A percentile compares a stretch with the other conserved stretches of the same genome.
phyloP scores from a whole-genome alignment of 2,888 invertebrate genomes.

The Pyrrhia umbra region DNA sequence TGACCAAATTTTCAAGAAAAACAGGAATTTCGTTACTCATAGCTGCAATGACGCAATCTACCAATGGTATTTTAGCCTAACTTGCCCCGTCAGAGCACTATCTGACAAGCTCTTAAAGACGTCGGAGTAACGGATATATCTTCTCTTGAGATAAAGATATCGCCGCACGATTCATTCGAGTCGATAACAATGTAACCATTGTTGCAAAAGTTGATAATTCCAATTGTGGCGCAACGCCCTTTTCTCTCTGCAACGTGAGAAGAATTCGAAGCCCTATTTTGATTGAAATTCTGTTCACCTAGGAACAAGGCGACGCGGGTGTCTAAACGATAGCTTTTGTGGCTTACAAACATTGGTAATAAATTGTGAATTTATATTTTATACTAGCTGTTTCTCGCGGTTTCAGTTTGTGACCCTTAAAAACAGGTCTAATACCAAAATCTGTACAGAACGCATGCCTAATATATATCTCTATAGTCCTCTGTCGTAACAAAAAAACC shows the following conservation, averaged over 20 bases:
- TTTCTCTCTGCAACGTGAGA: conserved; percentile 51
- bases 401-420: too few species aligned
- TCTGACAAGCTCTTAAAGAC: conserved; percentile 48
- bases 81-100: conserved; percentile 18
- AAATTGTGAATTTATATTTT: not conserved
- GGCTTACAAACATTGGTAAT: not conserved
- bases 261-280: conserved; percentile 41
- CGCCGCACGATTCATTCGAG: conserved; percentile 22
- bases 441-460: too few species aligned
- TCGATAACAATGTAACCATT: conserved; percentile 42
- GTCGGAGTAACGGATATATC: conserved; percentile 43
- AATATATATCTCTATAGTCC: too few species aligned
- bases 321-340: conserved; percentile 1
- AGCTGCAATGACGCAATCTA: too few species aligned
- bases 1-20: too few species aligned
- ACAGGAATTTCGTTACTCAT: too few species aligned
- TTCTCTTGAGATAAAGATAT: conserved; percentile 34
- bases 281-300: conserved; percentile 45
- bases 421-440: too few species aligned
- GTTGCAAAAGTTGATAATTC: conserved; percentile 47
- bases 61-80: conserved; percentile 17
- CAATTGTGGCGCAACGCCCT: conserved; percentile 45
- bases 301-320: conserved; percentile 3
- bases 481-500: too few species aligned
- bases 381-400: not conserved